Evolutionary conservation across 2,888 invertebrate genomes (phyloP).

Genomic region (Eupelmus urozonus): DNA sequence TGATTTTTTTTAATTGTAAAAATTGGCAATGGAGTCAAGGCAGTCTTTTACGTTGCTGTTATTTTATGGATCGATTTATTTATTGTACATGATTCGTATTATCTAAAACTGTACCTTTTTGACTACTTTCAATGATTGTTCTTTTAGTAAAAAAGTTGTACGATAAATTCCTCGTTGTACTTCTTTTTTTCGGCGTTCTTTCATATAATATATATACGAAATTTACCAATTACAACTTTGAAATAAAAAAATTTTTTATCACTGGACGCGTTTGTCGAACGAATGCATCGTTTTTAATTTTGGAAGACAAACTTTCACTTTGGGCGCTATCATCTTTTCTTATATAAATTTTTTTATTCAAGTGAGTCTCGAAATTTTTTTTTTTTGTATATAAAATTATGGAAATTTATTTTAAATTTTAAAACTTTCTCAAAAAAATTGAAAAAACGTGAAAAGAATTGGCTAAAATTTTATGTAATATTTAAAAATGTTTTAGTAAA

Average conservation of each 20-base stretch:
- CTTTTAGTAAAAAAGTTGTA: neutral
- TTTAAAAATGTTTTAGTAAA: conserved; percentile 3
- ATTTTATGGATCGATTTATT: conserved; percentile 30
- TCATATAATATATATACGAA: neutral
- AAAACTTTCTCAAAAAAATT: neutral
- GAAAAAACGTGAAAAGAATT: neutral
- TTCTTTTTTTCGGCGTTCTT: neutral
- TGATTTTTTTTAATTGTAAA: neutral
- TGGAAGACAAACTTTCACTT: conserved; percentile 58
- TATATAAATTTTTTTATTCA: conserved; percentile 1
- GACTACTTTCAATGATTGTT: neutral
- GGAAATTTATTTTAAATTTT: conserved; percentile 22
- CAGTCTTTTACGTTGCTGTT: conserved; percentile 49
- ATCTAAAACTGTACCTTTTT: conserved; percentile 6
- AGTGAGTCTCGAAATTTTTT: neutral
- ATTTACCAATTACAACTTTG: conserved; percentile 2
- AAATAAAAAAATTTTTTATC: conserved; percentile 35
- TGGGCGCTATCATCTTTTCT: conserved; percentile 26
- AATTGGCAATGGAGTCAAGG: conserved; percentile 33
- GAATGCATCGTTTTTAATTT: conserved; percentile 45
- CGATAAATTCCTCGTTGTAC: conserved; percentile 15
- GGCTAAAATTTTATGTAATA: conserved; percentile 1
- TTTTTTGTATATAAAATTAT: neutral
- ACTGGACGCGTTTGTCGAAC: conserved; percentile 53
- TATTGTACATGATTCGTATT: conserved; percentile 39